Percentiles rank a stretch among this genome's conserved stretches.
phyloP scores from a whole-genome alignment of 2,797 vertebrate species.

The Gallinago solitaria region DNA sequence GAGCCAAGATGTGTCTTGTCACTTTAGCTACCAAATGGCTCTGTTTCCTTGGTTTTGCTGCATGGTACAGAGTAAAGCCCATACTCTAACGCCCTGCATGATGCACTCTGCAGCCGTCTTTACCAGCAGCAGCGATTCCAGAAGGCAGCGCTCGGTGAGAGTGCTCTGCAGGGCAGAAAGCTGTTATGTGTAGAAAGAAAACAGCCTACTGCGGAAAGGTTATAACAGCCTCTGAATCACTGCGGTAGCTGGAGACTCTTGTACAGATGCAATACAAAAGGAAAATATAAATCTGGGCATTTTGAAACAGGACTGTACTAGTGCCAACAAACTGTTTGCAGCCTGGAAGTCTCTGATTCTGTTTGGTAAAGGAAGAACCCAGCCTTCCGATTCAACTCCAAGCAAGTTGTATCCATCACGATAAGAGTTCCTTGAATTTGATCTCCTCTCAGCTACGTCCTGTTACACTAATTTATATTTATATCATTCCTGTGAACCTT shows the following conservation, averaged over 20 bases:
- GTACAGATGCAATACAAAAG: neutral
- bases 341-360: neutral
- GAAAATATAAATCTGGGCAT: neutral
- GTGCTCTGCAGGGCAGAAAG: neutral
- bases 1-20: neutral
- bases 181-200: neutral
- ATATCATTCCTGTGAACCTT: neutral
- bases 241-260: neutral
- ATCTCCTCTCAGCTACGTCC: neutral
- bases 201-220: neutral
- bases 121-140: neutral
- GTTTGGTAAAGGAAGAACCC: fast-evolving
- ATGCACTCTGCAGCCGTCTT: neutral
- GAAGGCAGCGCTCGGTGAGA: fast-evolving
- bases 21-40: neutral
- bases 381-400: neutral
- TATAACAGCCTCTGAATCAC: neutral
- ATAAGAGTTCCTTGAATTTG: neutral
- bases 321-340: neutral
- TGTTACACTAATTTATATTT: neutral
- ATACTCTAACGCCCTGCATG: too few relatives aligned
- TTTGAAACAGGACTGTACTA: neutral
- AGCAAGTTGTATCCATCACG: neutral
- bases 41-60: neutral
- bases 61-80: neutral